Conservation (phyloP, 2,888 invertebrate genomes). For the Bruchidius siliquastri region DNA sequence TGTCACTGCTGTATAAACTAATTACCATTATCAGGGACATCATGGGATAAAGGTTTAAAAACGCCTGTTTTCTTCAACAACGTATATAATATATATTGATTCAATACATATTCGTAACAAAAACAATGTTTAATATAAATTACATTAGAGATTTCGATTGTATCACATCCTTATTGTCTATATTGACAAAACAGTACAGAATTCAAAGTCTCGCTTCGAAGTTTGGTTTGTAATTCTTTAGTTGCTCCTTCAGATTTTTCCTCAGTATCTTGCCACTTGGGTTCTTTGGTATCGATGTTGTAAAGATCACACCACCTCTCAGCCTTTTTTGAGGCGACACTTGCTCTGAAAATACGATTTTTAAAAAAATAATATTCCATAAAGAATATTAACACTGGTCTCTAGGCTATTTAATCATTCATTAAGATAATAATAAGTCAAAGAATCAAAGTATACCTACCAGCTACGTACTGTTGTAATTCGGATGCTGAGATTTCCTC, state of each 20-base stretch:
- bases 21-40: too few relatives aligned
- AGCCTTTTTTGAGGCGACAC: constrained; percentile 71
- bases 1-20: too few relatives aligned
- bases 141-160: not conserved
- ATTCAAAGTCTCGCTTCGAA: constrained; percentile 36
- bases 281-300: constrained; percentile 51
- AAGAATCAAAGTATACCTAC: not conserved
- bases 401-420: too few relatives aligned
- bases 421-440: too few relatives aligned
- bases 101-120: not conserved
- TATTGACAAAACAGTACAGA: not conserved
- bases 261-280: constrained; percentile 53
- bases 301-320: constrained; percentile 59
- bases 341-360: constrained; percentile 20
- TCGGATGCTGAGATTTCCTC: constrained; percentile 48
- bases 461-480: constrained; percentile 47
- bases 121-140: not conserved
- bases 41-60: too few relatives aligned
- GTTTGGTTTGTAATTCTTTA: constrained; percentile 19
- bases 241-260: constrained; percentile 35
- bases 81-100: not conserved
- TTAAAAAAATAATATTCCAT: too few relatives aligned
- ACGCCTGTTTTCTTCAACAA: not conserved
- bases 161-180: not conserved
- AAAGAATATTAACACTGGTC: too few relatives aligned